phyloP scores from a whole-genome alignment of 2,888 invertebrate species.

The Netelia melanura region DNA sequence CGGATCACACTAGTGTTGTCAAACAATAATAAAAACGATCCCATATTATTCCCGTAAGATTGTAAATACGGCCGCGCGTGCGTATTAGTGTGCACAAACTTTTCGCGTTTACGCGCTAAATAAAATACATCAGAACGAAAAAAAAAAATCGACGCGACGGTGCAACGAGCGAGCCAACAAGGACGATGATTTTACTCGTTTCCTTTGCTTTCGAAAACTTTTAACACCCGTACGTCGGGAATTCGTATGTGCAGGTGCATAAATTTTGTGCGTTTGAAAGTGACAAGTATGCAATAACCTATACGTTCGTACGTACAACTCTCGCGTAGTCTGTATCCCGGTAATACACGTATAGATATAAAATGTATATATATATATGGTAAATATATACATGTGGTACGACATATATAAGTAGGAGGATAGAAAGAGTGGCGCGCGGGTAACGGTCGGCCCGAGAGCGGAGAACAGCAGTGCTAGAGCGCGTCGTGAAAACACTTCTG shows the following conservation, averaged over 20 bases:
- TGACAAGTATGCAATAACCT: no score
- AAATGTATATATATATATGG: background rate
- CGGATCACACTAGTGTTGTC: no score
- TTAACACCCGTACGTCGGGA: slow-evolving; percentile 13
- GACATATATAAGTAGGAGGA: background rate
- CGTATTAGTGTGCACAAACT: slow-evolving; percentile 10
- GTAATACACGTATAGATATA: slow-evolving; percentile 6
- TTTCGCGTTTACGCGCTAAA: background rate
- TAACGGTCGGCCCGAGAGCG: slow-evolving; percentile 62
- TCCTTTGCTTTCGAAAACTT: slow-evolving; percentile 52
- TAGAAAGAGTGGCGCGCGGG: slow-evolving; percentile 50
- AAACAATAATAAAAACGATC: no score
- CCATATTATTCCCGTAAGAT: background rate
- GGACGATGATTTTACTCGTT: slow-evolving; percentile 56
- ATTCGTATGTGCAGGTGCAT: background rate
- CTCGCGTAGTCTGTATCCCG: background rate
- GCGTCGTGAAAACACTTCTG: slow-evolving; percentile 65
- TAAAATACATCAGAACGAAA: background rate
- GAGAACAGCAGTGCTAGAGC: slow-evolving; percentile 51
- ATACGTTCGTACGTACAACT: background rate
- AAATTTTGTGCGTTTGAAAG: background rate
- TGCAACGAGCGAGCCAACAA: background rate
- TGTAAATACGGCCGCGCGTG: background rate
- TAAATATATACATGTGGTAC: background rate
- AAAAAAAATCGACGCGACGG: slow-evolving; percentile 4